Evolutionary conservation across 2,797 vertebrate genomes (phyloP).

Genomic region (Eleutherodactylus coqui): DNA sequence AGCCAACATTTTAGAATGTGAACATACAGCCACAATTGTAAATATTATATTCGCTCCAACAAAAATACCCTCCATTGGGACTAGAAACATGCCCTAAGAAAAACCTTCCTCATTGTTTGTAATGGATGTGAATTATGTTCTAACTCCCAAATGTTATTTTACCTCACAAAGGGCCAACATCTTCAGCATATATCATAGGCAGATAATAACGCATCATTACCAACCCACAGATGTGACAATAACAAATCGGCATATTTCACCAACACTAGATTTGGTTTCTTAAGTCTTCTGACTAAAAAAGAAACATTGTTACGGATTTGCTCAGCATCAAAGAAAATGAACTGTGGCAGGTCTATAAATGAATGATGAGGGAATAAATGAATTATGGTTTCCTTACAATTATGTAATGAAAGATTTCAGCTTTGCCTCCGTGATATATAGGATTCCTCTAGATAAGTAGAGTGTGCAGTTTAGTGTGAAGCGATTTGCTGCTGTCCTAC

Average conservation of each 20-base stretch:
- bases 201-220: neutral
- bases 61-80: no score
- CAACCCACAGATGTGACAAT: neutral
- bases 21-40: no score
- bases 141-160: neutral
- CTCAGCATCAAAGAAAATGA: slow-evolving; percentile 53
- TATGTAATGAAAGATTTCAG: slow-evolving; percentile 53
- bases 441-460: slow-evolving; percentile 40
- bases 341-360: slow-evolving; percentile 57
- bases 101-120: neutral
- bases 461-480: slow-evolving; percentile 42
- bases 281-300: neutral
- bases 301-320: slow-evolving; percentile 35
- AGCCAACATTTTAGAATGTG: no score
- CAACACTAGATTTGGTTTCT: neutral
- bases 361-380: slow-evolving; percentile 57
- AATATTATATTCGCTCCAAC: no score
- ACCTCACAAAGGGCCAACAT: neutral
- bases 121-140: no score
- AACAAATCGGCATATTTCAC: slow-evolving; percentile 14
- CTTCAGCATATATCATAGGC: neutral
- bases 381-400: slow-evolving; percentile 55
- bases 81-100: no score
- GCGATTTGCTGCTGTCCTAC: slow-evolving; percentile 38
- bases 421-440: slow-evolving; percentile 48